phyloP scores from a whole-genome alignment of 2,888 invertebrate species.

The Geotrupes spiniger region DNA sequence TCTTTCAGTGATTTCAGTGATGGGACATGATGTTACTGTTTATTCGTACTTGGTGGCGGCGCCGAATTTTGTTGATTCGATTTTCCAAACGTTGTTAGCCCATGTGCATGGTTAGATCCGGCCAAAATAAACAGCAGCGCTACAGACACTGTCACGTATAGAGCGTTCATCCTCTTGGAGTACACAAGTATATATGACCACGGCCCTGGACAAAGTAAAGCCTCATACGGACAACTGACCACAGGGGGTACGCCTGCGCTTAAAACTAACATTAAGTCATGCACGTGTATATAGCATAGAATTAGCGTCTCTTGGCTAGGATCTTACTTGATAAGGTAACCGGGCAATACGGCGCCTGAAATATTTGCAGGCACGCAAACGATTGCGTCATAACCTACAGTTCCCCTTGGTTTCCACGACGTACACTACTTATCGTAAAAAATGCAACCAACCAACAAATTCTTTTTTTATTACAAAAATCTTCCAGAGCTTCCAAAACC shows the following conservation, averaged over 20 bases:
- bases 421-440: too few relatives aligned
- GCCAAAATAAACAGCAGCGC: constrained; percentile 55
- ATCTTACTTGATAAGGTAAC: constrained; percentile 45
- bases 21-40: constrained; percentile 25
- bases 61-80: constrained; percentile 35
- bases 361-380: constrained; percentile 43
- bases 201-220: constrained; percentile 41
- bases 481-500: too few relatives aligned
- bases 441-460: too few relatives aligned
- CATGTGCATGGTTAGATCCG: constrained; percentile 49
- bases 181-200: constrained; percentile 36
- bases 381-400: constrained; percentile 42
- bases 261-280: constrained; percentile 36
- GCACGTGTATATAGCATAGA: constrained; percentile 43
- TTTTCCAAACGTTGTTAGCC: constrained; percentile 50
- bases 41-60: constrained; percentile 39
- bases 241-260: constrained; percentile 26
- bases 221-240: constrained; percentile 23
- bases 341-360: constrained; percentile 40
- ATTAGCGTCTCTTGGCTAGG: constrained; percentile 41
- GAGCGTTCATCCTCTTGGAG: constrained; percentile 44
- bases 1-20: constrained; percentile 12
- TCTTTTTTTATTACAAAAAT: too few relatives aligned
- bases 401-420: constrained; percentile 16
- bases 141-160: constrained; percentile 53